Evolutionary conservation across 2,797 vertebrate species (phyloP), one percentile per base, ranked within the genome.

Genomic region (Spheniscus humboldti): DNA sequence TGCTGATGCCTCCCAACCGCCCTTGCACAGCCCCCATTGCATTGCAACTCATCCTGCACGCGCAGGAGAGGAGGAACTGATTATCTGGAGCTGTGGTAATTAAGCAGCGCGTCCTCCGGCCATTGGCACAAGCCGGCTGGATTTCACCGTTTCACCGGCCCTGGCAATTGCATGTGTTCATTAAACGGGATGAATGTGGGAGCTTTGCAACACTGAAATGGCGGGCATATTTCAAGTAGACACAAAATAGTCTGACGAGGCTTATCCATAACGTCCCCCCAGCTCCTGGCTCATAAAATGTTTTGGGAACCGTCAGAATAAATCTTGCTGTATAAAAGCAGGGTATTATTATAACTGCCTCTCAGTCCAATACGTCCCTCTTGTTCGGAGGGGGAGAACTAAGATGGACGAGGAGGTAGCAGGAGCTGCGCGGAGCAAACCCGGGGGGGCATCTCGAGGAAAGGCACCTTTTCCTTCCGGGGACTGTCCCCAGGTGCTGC

Each of bases 21-120:
- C 35, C 35, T 28, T 6, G 53, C 47, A 8, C 50, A 43, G 12
- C 23, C 67, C 28, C 41, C 12, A 1, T 24, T 2, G 1, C 5
- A 0, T 16, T 27, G 35, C 31, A 31, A 3, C 30, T 25, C 25
- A 3, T 17, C 4, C 22, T 4, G 33, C 11, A 6, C 2, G 0
- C 13, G 2, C 28, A 2, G 53, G 17, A 50, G 39, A 63, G 60
- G 72, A 43, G 43, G 35, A 53, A 28, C n/a, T 5, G 24, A 6
- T 48, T 19, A 8, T 15, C 31, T 6, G 28, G 39, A 22, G 74
- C 5, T 5, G 9, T 0, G 3, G 18, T 28, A 9, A 25, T 41
- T 5, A 30, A 56, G 6, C 71, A 5, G 17, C 8, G 1, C 11
- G 10, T 69, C 79, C 79, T 64, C 68, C 2, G 13, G 68, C 60